These are phyloP conservation scores for Clarias batrachus DNA, from an alignment of 2,113 vertebrate genomes.

Conservation along the genomic window DNA sequence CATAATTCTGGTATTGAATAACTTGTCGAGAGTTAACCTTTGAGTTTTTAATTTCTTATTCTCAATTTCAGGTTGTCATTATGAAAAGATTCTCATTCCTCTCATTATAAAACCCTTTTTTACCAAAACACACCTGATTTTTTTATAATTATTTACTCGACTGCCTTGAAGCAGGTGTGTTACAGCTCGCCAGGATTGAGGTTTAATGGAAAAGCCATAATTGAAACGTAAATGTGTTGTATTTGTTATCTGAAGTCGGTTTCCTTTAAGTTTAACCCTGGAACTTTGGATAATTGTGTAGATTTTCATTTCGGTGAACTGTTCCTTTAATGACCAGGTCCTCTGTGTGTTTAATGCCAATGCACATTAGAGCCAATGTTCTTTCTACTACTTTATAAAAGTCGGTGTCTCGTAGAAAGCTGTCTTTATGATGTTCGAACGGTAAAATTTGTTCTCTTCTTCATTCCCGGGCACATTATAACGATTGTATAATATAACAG, in stretches of 20 bases:
- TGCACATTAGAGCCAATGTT: constrained; percentile 9
- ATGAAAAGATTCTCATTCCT: not conserved
- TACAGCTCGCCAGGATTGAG: not conserved
- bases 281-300: not conserved
- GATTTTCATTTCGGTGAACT: not conserved
- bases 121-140: not conserved
- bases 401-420: not conserved
- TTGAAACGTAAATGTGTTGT: not conserved
- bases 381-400: constrained; percentile 13
- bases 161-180: not conserved
- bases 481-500: constrained; percentile 19
- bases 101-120: too few relatives aligned
- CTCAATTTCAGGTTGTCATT: not conserved
- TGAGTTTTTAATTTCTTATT: not conserved
- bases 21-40: not conserved
- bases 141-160: not conserved
- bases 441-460: not conserved
- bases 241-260: not conserved
- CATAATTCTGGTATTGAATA: not conserved
- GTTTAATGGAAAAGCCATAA: not conserved
- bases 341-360: not conserved
- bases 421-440: constrained; percentile 1
- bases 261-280: not conserved
- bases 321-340: not conserved
- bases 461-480: constrained; percentile 4